Percentiles rank a stretch among this genome's conserved stretches.
Conservation (phyloP, 2,797 vertebrate species). For the Macrochelys suwanniensis region DNA sequence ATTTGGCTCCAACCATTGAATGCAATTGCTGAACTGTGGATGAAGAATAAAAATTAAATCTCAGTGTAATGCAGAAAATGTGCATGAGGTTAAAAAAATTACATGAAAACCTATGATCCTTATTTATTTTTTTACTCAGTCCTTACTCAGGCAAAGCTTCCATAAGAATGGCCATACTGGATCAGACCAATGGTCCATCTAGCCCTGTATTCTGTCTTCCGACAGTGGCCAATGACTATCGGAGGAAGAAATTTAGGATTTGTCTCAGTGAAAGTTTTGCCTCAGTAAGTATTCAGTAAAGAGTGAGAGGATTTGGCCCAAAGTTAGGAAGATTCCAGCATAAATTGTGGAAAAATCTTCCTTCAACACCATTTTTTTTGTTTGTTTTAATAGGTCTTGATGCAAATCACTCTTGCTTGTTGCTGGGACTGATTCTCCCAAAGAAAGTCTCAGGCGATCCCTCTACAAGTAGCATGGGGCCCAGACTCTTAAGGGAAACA, state of each 20-base stretch:
- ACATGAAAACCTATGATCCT: too few species aligned
- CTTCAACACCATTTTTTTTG: neutral
- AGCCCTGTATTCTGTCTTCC: too few species aligned
- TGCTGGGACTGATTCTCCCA: conserved; percentile 74
- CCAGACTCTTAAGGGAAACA: neutral
- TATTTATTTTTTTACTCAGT: neutral
- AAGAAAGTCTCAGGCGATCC: conserved; percentile 1
- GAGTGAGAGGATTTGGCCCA: neutral
- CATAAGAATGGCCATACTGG: too few species aligned
- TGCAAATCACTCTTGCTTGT: conserved; percentile 30
- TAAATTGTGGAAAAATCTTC: neutral
- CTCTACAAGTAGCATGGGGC: neutral
- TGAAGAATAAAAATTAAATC: neutral
- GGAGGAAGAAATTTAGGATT: neutral
- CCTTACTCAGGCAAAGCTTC: too few species aligned
- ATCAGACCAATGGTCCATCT: too few species aligned
- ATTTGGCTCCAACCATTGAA: neutral
- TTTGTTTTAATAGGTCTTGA: conserved; percentile 53
- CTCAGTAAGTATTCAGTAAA: neutral
- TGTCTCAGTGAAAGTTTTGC: too few species aligned
- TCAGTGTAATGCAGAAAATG: neutral
- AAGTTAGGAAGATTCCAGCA: neutral
- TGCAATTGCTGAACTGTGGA: neutral
- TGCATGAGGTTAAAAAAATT: neutral
- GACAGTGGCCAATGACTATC: too few species aligned